phyloP scores from a whole-genome alignment of 2,113 vertebrate genomes.

The Tonatia bakeri region DNA sequence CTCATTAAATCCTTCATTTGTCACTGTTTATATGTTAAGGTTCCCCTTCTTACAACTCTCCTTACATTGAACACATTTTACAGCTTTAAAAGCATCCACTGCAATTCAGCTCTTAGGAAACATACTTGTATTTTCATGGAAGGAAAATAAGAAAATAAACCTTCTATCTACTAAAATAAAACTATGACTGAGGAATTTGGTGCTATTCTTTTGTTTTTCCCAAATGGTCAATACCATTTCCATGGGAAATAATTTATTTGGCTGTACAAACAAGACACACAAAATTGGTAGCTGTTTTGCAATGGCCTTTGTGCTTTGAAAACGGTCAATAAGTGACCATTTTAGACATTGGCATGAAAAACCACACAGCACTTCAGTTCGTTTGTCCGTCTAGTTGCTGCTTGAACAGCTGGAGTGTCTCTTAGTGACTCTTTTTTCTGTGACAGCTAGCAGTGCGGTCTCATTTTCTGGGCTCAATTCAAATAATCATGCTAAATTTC shows the following conservation, averaged over 20 bases:
- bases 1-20: constrained; percentile 51
- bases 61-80: not conserved
- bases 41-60: not conserved
- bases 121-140: not conserved
- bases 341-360: not conserved
- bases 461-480: constrained; percentile 4
- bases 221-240: constrained; percentile 6
- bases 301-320: constrained; percentile 18
- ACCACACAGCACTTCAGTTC: not conserved
- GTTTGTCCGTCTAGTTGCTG: not conserved
- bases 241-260: constrained; percentile 47
- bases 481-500: constrained; percentile 50
- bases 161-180: not conserved
- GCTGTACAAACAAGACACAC: not conserved
- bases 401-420: not conserved
- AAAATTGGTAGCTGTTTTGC: constrained; percentile 28
- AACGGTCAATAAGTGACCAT: constrained; percentile 30
- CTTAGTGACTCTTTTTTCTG: not conserved
- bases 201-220: not conserved
- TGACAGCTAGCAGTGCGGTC: not conserved
- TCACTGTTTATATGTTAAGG: constrained; percentile 27
- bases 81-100: not conserved
- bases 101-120: not conserved
- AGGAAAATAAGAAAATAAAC: not conserved
- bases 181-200: not conserved